A percentile compares a stretch with the other conserved stretches of the same genome.
These are phyloP conservation scores for Falco punctatus DNA, from an alignment of 2,113 vertebrate genomes.

Conservation along the genomic window DNA sequence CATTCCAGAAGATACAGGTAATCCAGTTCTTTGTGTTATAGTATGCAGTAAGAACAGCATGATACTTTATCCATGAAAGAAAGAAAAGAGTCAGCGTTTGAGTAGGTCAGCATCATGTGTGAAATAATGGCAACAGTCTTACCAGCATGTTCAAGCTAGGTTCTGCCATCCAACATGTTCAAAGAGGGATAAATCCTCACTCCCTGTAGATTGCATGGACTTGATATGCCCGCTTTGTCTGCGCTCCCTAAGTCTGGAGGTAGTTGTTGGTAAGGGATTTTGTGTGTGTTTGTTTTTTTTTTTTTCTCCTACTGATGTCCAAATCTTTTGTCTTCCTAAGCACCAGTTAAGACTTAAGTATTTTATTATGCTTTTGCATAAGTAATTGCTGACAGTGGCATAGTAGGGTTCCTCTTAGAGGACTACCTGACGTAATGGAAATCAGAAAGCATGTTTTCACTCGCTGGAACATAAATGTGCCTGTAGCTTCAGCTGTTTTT, in stretches of 20 bases:
- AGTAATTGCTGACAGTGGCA: neutral
- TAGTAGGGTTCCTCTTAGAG: neutral
- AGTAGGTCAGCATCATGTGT: neutral
- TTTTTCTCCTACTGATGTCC: neutral
- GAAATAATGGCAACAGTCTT: neutral
- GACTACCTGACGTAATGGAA: neutral
- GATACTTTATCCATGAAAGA: neutral
- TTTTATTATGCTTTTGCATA: neutral
- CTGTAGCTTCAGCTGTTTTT: neutral
- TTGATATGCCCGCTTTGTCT: neutral
- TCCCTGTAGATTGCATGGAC: accelerated
- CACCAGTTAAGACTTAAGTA: neutral
- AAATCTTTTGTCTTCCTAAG: neutral
- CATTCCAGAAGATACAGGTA: neutral
- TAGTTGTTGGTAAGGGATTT: neutral
- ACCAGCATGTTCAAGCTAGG: neutral
- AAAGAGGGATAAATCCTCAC: neutral
- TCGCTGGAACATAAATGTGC: neutral
- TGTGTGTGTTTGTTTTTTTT: no score
- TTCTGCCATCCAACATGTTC: neutral
- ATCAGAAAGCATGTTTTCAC: neutral
- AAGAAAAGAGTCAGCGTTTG: neutral
- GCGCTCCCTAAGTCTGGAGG: neutral
- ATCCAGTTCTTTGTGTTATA: neutral
- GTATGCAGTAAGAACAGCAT: neutral